phyloP scores from a whole-genome alignment of 1,140 invertebrate genomes.

The Daktulosphaira vitifoliae region DNA sequence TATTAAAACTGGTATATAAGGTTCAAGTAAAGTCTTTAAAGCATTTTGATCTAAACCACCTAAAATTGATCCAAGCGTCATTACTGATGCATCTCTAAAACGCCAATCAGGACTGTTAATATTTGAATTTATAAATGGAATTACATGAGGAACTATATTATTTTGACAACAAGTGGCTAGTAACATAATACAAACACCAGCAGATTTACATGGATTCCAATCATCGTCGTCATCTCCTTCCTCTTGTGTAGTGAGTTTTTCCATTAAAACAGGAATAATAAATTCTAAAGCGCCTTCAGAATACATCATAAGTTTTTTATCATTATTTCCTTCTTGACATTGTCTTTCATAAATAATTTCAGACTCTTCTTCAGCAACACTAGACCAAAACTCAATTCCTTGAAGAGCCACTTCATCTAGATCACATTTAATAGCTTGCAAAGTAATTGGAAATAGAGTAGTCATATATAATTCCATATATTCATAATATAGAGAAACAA shows the following conservation, averaged over 20 bases:
- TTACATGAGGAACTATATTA: constrained; percentile 86
- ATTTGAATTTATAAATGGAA: constrained; percentile 95
- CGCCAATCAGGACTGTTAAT: constrained; percentile 93
- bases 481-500: constrained; percentile 97
- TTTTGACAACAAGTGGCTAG: constrained; percentile 95
- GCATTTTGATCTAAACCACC: constrained; percentile 83
- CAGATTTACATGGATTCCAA: constrained; percentile 99
- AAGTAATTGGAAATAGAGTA: constrained; percentile 63
- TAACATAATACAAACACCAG: constrained; percentile 98
- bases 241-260: constrained; percentile 91
- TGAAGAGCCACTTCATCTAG: constrained; percentile 93
- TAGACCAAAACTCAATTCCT: constrained; percentile 99
- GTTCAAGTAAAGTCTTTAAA: constrained; percentile 86
- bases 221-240: constrained; percentile 94
- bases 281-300: constrained; percentile 93
- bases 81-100: constrained; percentile 91
- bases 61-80: constrained; percentile 95
- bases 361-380: constrained; percentile 98
- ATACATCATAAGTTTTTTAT: constrained; percentile 52
- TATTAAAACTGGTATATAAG: constrained; percentile 92
- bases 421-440: constrained; percentile 97
- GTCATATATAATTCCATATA: constrained; percentile 99
- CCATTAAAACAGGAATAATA: constrained; percentile 86
- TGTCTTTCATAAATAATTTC: constrained; percentile 85
- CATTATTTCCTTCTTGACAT: not conserved